phyloP scores from a whole-genome alignment of 2,888 invertebrate genomes.

The Sinhomidia bicolor region DNA sequence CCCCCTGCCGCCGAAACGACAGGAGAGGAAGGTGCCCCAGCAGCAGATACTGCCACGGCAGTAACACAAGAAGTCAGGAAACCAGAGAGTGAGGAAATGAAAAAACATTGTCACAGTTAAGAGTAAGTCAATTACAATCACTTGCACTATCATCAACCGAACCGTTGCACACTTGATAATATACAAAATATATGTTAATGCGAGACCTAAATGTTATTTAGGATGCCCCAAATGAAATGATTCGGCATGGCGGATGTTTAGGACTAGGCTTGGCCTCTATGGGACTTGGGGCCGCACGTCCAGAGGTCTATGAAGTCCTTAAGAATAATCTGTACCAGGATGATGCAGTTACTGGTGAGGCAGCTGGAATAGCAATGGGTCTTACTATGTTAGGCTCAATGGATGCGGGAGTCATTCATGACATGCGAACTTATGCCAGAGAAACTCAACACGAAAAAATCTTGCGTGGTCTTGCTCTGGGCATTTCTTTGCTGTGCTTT shows the following conservation, averaged over 20 bases:
- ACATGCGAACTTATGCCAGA: slow-evolving; percentile 97
- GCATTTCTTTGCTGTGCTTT: slow-evolving; percentile 98
- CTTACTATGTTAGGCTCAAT: slow-evolving; percentile 99
- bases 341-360: slow-evolving; percentile 99
- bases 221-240: slow-evolving; percentile 86
- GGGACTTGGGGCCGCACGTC: slow-evolving; percentile 92
- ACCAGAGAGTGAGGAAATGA: slow-evolving; percentile 88
- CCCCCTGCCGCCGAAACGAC: slow-evolving; percentile 55
- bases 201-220: slow-evolving; percentile 26
- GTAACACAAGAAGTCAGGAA: slow-evolving; percentile 59
- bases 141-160: too few relatives aligned
- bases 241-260: slow-evolving; percentile 98
- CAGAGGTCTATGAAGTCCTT: slow-evolving; percentile 97
- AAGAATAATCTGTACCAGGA: slow-evolving; percentile 99
- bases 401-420: slow-evolving; percentile 92
- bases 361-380: slow-evolving; percentile 99
- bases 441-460: slow-evolving; percentile 99
- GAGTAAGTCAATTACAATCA: too few relatives aligned
- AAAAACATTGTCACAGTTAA: slow-evolving; percentile 94
- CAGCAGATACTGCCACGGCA: slow-evolving; percentile 83
- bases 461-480: slow-evolving; percentile 96
- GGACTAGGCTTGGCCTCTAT: slow-evolving; percentile 98
- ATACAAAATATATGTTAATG: background rate
- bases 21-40: slow-evolving; percentile 81
- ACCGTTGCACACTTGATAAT: too few relatives aligned